Evolutionary conservation across 2,797 vertebrate genomes (phyloP).

Genomic region (Echeneis naucrates): DNA sequence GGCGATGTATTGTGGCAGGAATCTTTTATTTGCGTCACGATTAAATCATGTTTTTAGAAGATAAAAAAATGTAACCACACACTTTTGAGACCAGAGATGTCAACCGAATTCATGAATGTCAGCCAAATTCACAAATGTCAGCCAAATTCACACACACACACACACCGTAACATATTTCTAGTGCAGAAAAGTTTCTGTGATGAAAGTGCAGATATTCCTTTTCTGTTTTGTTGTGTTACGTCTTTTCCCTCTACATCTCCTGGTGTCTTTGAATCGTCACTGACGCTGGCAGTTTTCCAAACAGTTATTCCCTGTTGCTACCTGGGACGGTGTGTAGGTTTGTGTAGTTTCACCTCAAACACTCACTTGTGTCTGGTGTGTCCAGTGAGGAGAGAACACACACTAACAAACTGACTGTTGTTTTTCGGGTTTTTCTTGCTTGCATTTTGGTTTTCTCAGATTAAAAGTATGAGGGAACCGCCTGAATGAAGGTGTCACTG

Average conservation of each 20-base stretch:
- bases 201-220: not conserved
- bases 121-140: not conserved
- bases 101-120: conserved; percentile 23
- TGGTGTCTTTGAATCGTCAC: conserved; percentile 37
- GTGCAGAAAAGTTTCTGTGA: conserved; percentile 5
- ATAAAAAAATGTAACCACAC: not conserved
- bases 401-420: not conserved
- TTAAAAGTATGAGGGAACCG: not conserved
- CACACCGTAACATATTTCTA: not conserved
- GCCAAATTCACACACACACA: no score
- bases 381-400: not conserved
- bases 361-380: conserved; percentile 12
- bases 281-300: conserved; percentile 36
- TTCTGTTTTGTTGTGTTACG: conserved; percentile 9
- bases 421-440: not conserved
- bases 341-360: conserved; percentile 29
- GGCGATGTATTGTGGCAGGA: not conserved
- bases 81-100: not conserved
- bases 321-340: conserved; percentile 7
- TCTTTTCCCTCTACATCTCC: conserved; percentile 22
- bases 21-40: conserved; percentile 3
- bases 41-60: conserved; percentile 8
- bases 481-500: conserved; percentile 24
- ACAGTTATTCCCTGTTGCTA: conserved; percentile 11
- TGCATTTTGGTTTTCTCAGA: conserved; percentile 3